Percentiles rank a stretch among this genome's conserved stretches.
Conservation (phyloP, 2,888 invertebrate genomes). For the Monochamus alternatus region DNA sequence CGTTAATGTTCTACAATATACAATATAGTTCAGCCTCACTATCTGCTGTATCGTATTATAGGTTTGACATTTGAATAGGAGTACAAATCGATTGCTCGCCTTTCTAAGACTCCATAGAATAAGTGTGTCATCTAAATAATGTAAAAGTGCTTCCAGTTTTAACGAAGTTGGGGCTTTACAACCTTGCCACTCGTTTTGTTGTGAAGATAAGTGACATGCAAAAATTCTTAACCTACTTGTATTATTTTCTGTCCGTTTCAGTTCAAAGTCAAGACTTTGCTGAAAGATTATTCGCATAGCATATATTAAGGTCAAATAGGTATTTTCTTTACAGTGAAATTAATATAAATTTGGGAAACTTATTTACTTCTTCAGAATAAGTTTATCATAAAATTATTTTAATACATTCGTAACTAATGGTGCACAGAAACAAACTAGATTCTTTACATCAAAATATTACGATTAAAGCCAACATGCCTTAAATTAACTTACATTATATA, state of each 20-base stretch:
- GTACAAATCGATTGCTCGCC: slow-evolving; percentile 9
- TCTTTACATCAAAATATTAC: too few relatives aligned
- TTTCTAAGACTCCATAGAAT: slow-evolving; percentile 16
- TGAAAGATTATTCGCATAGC: neutral
- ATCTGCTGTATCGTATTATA: slow-evolving; percentile 6
- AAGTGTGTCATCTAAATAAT: slow-evolving; percentile 29
- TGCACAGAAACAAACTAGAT: too few relatives aligned
- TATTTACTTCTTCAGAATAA: too few relatives aligned
- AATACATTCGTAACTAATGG: too few relatives aligned
- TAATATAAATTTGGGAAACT: too few relatives aligned
- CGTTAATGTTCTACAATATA: neutral
- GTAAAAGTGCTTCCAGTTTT: slow-evolving; percentile 23
- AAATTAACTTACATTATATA: too few relatives aligned
- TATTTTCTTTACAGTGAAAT: too few relatives aligned
- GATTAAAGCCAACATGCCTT: too few relatives aligned
- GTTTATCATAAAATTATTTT: too few relatives aligned
- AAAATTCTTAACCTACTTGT: slow-evolving; percentile 23
- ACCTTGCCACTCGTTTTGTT: slow-evolving; percentile 14
- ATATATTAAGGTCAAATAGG: too few relatives aligned
- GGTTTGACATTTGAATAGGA: slow-evolving; percentile 16
- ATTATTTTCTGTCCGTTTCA: neutral
- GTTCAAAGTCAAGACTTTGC: neutral
- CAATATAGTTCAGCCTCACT: neutral
- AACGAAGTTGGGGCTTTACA: slow-evolving; percentile 15
- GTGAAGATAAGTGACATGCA: slow-evolving; percentile 17